A percentile compares a stretch with the other conserved stretches of the same genome.
Conservation (phyloP, 2,888 invertebrate species). For the Pammene aurita region DNA sequence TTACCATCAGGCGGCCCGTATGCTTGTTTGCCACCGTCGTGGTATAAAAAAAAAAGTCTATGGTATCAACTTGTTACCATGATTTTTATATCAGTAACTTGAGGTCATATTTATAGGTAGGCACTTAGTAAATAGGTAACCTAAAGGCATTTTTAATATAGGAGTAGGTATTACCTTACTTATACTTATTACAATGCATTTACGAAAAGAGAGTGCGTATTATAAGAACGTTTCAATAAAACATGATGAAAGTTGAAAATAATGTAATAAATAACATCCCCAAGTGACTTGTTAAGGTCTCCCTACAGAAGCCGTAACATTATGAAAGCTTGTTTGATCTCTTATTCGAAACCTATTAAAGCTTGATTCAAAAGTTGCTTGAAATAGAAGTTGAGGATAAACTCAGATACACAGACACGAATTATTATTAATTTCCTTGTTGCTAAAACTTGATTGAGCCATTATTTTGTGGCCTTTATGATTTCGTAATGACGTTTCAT, state of each 20-base stretch:
- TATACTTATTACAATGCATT: background rate
- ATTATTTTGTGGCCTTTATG: no score
- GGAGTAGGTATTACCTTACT: no score
- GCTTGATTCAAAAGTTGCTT: conserved; percentile 1
- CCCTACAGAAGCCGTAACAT: background rate
- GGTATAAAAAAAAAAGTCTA: no score
- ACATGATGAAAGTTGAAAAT: conserved; percentile 3
- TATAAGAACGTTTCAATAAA: background rate
- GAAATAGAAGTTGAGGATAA: conserved; percentile 4
- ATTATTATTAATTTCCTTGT: conserved; percentile 12
- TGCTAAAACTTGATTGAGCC: background rate
- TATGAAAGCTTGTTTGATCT: conserved; percentile 22
- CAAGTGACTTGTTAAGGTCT: conserved; percentile 18
- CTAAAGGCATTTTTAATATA: no score
- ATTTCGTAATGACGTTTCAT: background rate
- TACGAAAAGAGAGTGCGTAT: background rate
- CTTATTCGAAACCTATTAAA: conserved; percentile 17
- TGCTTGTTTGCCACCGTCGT: no score
- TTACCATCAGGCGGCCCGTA: no score
- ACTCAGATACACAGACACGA: conserved; percentile 1
- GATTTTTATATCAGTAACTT: no score
- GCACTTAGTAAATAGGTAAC: no score
- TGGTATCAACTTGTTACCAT: no score
- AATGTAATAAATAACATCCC: background rate
- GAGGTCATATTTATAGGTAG: no score